Conservation (phyloP, 2,113 vertebrate genomes). For the Scortum barcoo region DNA sequence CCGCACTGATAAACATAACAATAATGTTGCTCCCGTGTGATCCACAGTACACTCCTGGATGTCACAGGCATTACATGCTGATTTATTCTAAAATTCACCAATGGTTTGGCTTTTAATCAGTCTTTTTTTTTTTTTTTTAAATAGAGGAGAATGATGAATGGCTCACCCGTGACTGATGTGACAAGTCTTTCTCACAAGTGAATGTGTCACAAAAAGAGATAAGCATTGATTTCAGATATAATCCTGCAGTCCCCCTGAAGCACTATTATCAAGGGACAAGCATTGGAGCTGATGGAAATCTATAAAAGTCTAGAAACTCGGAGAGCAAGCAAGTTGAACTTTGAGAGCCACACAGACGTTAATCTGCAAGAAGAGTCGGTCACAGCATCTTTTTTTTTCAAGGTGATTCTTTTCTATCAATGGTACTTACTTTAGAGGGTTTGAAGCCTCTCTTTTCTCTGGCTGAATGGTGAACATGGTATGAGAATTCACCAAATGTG, state of each 20-base stretch:
- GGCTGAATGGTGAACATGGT: background rate
- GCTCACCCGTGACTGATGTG: slow-evolving; percentile 19
- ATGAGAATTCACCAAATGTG: background rate
- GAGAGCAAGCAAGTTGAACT: slow-evolving; percentile 19
- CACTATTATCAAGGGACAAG: background rate
- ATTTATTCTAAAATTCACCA: background rate
- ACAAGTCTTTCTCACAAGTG: slow-evolving; percentile 22
- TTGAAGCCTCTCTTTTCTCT: background rate
- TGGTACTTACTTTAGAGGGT: too few species aligned
- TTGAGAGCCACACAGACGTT: background rate
- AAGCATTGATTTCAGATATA: slow-evolving; percentile 62
- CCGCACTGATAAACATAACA: background rate
- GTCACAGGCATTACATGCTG: background rate
- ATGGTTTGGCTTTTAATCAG: background rate
- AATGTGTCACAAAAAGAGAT: slow-evolving; percentile 36
- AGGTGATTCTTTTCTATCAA: slow-evolving; percentile 7
- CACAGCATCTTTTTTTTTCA: background rate
- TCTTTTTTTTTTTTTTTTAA: too few species aligned
- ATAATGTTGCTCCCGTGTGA: background rate
- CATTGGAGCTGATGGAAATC: slow-evolving; percentile 32
- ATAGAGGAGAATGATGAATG: background rate
- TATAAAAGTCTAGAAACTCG: slow-evolving; percentile 22
- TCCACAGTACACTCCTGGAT: background rate
- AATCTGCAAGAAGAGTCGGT: background rate
- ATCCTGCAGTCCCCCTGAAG: slow-evolving; percentile 1